phyloP scores from a whole-genome alignment of 1,140 invertebrate species.

The Neodiprion lecontei region DNA sequence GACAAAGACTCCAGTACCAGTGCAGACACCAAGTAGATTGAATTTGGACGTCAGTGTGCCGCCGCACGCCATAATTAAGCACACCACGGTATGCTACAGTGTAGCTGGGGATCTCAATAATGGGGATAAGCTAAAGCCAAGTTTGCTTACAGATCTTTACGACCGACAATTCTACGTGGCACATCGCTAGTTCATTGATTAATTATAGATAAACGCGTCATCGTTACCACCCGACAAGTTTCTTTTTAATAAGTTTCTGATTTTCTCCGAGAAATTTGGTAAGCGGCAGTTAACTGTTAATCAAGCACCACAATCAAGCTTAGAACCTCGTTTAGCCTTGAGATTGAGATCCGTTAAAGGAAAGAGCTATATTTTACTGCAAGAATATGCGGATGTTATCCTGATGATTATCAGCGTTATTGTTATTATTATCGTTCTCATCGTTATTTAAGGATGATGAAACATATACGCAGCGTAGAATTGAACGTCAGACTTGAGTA shows the following conservation, averaged over 20 bases:
- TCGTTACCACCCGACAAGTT: neutral
- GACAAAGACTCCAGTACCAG: slow-evolving; percentile 54
- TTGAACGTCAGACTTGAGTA: neutral
- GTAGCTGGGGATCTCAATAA: slow-evolving; percentile 36
- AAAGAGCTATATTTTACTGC: too few species aligned
- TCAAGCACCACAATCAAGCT: neutral
- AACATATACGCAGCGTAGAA: neutral
- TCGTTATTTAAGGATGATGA: neutral
- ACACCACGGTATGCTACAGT: slow-evolving; percentile 52
- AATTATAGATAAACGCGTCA: slow-evolving; percentile 18
- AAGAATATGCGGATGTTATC: too few species aligned
- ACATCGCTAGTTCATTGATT: too few species aligned
- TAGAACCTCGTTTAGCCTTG: neutral
- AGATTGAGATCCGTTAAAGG: neutral
- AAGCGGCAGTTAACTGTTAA: neutral
- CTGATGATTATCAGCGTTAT: too few species aligned
- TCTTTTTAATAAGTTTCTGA: slow-evolving; percentile 11
- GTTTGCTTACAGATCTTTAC: neutral
- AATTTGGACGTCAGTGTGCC: slow-evolving; percentile 45
- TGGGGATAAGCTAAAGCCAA: slow-evolving; percentile 36
- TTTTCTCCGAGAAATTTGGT: neutral
- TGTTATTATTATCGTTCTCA: too few species aligned
- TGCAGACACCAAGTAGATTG: slow-evolving; percentile 54
- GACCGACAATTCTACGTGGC: neutral
- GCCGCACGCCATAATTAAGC: slow-evolving; percentile 53